phyloP scores from a whole-genome alignment of 2,888 invertebrate species.

The Thereva nobilitata region DNA sequence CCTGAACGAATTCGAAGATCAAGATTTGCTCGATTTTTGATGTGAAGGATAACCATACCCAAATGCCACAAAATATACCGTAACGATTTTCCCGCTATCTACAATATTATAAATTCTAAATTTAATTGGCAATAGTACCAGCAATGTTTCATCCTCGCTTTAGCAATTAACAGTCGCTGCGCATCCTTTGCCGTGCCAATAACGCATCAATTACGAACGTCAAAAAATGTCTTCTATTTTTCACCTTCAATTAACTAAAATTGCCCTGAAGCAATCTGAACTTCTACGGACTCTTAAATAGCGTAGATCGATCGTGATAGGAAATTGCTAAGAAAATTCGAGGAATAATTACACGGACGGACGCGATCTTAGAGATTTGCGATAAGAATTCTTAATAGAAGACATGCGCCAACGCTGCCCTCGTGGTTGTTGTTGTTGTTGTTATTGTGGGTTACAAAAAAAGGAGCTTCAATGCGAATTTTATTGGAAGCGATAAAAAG shows the following conservation, averaged over 20 bases:
- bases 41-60: too few relatives aligned
- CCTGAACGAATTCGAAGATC: too few relatives aligned
- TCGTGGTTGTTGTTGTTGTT: neutral
- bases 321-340: neutral
- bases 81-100: too few relatives aligned
- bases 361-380: constrained; percentile 1
- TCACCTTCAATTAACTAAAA: constrained; percentile 16
- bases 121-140: too few relatives aligned
- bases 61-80: too few relatives aligned
- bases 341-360: constrained; percentile 23
- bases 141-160: too few relatives aligned
- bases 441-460: constrained; percentile 4
- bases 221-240: constrained; percentile 5
- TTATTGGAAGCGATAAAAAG: constrained; percentile 5
- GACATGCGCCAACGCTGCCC: neutral
- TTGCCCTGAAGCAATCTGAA: constrained; percentile 1
- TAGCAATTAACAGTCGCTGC: too few relatives aligned
- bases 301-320: neutral
- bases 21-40: too few relatives aligned
- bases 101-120: too few relatives aligned
- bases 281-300: neutral
- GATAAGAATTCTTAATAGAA: constrained; percentile 8
- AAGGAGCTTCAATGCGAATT: constrained; percentile 9
- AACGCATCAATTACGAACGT: constrained; percentile 28
- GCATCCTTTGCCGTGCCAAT: neutral